A percentile compares a stretch with the other conserved stretches of the same genome.
These are phyloP conservation scores for Redunca redunca DNA, from an alignment of 2,113 vertebrate genomes.

Conservation along the genomic window DNA sequence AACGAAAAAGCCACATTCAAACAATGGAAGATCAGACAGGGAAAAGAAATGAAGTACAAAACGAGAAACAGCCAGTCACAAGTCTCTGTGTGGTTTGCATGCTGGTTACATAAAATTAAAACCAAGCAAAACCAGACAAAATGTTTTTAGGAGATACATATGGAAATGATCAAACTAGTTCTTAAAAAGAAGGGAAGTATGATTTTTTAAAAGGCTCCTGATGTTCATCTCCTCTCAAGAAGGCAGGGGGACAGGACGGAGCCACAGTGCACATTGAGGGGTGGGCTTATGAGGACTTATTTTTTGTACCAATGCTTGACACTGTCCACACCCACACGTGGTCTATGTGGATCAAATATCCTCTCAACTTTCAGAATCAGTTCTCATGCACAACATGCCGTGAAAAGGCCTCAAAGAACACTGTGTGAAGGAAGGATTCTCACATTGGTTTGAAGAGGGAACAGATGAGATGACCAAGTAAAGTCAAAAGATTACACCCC, in stretches of 20 bases:
- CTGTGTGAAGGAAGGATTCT: background rate
- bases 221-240: background rate
- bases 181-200: background rate
- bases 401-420: background rate
- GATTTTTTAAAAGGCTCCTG: background rate
- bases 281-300: background rate
- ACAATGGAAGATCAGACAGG: background rate
- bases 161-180: constrained; percentile 22
- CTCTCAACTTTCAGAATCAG: background rate
- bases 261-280: fast-evolving
- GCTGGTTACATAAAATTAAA: constrained; percentile 28
- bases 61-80: constrained; percentile 22
- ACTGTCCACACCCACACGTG: background rate
- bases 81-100: background rate
- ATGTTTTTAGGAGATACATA: constrained; percentile 7
- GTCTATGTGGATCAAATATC: background rate
- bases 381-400: background rate
- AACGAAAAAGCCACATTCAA: background rate
- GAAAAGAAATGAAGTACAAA: background rate
- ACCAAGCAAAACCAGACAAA: constrained; percentile 18
- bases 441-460: background rate
- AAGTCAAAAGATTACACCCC: background rate
- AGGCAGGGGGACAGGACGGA: background rate
- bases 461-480: background rate
- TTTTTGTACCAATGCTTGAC: background rate